These are phyloP conservation scores for Cassiopea xamachana DNA, from an alignment of 30 jellyfish, hydroid and myxozoan species.

Conservation along the genomic window DNA sequence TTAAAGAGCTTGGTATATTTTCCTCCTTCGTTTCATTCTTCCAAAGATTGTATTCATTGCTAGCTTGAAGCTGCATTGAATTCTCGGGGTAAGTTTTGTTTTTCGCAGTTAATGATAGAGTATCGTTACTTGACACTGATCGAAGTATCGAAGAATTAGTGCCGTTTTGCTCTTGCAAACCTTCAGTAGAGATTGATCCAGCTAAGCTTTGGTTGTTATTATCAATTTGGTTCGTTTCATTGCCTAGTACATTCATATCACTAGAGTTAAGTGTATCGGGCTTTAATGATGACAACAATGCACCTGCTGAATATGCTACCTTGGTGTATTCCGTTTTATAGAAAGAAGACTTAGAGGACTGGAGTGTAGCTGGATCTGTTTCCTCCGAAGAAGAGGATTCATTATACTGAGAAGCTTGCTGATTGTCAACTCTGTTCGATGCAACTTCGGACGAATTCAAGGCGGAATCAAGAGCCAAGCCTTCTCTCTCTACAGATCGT, in stretches of 20 bases:
- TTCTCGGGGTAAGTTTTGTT: neutral
- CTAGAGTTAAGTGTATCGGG: neutral
- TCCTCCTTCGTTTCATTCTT: neutral
- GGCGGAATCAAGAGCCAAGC: neutral
- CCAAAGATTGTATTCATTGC: neutral
- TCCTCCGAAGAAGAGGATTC: neutral
- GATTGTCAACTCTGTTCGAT: neutral
- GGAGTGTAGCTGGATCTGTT: neutral
- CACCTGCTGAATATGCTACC: neutral
- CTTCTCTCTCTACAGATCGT: neutral
- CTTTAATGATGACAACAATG: neutral
- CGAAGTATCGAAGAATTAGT: neutral
- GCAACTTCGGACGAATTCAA: neutral
- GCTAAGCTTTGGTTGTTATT: neutral
- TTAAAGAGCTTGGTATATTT: neutral
- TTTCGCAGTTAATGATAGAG: no score
- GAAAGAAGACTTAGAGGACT: conserved; percentile 9
- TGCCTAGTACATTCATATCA: neutral
- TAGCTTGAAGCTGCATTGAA: neutral
- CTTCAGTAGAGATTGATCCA: neutral
- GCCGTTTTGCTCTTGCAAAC: neutral
- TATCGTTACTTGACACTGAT: no score
- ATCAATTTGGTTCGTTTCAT: neutral
- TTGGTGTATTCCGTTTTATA: conserved; percentile 1
- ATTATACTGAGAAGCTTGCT: neutral